Evolutionary conservation across 2,797 vertebrate genomes (phyloP).

Genomic region (Tenualosa ilisha): DNA sequence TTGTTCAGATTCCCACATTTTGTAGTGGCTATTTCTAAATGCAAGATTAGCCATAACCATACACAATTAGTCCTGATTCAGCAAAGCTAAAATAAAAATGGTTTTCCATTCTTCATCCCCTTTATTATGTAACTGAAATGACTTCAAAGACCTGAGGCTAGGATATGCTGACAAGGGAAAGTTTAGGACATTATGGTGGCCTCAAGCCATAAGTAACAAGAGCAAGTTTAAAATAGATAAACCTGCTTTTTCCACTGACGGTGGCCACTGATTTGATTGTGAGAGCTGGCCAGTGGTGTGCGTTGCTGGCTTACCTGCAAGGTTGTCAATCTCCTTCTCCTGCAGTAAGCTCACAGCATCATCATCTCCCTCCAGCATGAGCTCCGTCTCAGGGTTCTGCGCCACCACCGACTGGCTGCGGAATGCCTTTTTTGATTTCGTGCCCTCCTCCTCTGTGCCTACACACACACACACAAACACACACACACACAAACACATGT

Average conservation of each 20-base stretch:
- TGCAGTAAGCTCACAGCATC: constrained; percentile 95
- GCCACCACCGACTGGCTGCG: constrained; percentile 91
- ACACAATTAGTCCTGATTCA: too few relatives aligned
- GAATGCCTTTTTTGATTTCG: constrained; percentile 92
- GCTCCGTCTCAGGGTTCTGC: constrained; percentile 93
- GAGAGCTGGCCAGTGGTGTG: background rate
- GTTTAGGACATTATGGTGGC: background rate
- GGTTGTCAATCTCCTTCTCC: constrained; percentile 98
- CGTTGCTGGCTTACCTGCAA: constrained; percentile 82
- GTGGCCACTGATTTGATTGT: background rate
- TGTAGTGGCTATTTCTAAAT: too few relatives aligned
- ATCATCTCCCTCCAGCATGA: constrained; percentile 98
- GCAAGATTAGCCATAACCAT: too few relatives aligned
- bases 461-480: background rate
- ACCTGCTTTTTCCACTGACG: background rate
- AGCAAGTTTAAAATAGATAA: background rate
- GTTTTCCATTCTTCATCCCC: background rate
- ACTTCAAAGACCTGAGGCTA: background rate
- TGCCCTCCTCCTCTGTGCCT: constrained; percentile 90
- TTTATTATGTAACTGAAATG: background rate
- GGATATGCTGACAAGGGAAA: background rate
- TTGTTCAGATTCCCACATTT: too few relatives aligned
- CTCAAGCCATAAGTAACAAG: background rate
- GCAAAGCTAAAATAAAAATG: too few relatives aligned
- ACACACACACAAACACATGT: background rate